These are phyloP conservation scores for Drosophila mojavensis DNA, from an alignment of 1,140 invertebrate genomes.

Conservation along the genomic window DNA sequence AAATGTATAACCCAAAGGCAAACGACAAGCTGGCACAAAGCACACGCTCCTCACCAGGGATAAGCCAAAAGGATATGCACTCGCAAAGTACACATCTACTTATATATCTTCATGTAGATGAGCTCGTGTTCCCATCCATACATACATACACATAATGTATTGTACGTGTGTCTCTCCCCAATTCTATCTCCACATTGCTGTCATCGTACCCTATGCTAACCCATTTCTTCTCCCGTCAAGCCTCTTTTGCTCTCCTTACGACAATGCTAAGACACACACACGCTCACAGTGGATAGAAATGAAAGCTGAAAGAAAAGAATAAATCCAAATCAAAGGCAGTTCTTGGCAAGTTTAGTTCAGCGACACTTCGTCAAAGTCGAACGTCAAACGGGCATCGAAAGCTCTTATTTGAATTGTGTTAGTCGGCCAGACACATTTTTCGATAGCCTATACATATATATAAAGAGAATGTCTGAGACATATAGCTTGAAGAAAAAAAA, in stretches of 20 bases:
- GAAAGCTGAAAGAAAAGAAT: constrained; percentile 9
- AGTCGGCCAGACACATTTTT: constrained; percentile 50
- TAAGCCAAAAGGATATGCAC: constrained; percentile 65
- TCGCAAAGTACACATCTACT: constrained; percentile 4
- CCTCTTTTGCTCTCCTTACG: neutral
- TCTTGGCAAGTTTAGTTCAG: constrained; percentile 43
- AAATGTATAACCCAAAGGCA: constrained; percentile 61
- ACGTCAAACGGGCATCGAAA: constrained; percentile 42
- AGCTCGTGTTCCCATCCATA: constrained; percentile 26
- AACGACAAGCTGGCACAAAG: constrained; percentile 40
- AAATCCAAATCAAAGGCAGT: constrained; percentile 24
- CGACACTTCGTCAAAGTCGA: constrained; percentile 39
- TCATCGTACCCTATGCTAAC: constrained; percentile 30
- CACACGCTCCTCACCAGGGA: constrained; percentile 51
- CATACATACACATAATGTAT: neutral
- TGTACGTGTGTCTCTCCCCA: constrained; percentile 10
- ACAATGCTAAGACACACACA: constrained; percentile 40
- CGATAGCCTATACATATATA: neutral
- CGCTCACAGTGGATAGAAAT: constrained; percentile 12
- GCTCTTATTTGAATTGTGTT: constrained; percentile 51
- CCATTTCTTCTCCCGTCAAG: no score
- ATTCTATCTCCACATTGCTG: constrained; percentile 16
- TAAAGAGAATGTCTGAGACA: neutral
- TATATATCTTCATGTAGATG: constrained; percentile 35
- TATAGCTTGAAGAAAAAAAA: no score